Percentiles rank a stretch among this genome's conserved stretches.
These are phyloP conservation scores for Nymphalis c-album DNA, from an alignment of 2,888 invertebrate genomes.

Conservation along the genomic window DNA sequence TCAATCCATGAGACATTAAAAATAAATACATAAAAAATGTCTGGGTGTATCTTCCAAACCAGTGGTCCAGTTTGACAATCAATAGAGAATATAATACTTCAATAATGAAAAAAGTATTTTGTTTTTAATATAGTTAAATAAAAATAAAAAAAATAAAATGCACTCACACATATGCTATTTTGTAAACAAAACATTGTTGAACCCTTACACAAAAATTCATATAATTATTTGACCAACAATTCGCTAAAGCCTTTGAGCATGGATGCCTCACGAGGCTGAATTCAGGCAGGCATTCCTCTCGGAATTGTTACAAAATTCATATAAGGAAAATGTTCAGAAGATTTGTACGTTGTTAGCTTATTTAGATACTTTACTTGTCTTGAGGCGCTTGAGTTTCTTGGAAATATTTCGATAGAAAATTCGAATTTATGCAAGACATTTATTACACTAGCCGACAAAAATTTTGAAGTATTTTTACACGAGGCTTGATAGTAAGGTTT, in stretches of 20 bases:
- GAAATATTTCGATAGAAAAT: not conserved
- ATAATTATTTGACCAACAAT: constrained; percentile 29
- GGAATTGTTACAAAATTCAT: constrained; percentile 24
- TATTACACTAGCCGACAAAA: not conserved
- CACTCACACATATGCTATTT: not conserved
- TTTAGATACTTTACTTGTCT: constrained; percentile 12
- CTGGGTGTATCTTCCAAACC: too few relatives aligned
- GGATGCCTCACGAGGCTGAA: not conserved
- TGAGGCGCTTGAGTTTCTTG: constrained; percentile 2
- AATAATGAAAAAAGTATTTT: not conserved
- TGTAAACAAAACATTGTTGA: not conserved
- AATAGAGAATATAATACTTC: too few relatives aligned
- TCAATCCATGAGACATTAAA: too few relatives aligned
- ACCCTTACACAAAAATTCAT: constrained; percentile 13
- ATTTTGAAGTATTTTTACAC: not conserved
- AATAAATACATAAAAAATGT: too few relatives aligned
- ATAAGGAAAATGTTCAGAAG: constrained; percentile 19
- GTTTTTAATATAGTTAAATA: not conserved
- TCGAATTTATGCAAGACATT: not conserved
- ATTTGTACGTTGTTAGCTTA: constrained; percentile 10
- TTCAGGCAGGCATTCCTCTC: constrained; percentile 14
- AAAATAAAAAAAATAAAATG: not conserved
- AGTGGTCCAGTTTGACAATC: too few relatives aligned
- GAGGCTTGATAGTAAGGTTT: too few relatives aligned
- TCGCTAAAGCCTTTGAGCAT: constrained; percentile 12